phyloP scores from a whole-genome alignment of 2,113 vertebrate species.

The Coryphaenoides rupestris region DNA sequence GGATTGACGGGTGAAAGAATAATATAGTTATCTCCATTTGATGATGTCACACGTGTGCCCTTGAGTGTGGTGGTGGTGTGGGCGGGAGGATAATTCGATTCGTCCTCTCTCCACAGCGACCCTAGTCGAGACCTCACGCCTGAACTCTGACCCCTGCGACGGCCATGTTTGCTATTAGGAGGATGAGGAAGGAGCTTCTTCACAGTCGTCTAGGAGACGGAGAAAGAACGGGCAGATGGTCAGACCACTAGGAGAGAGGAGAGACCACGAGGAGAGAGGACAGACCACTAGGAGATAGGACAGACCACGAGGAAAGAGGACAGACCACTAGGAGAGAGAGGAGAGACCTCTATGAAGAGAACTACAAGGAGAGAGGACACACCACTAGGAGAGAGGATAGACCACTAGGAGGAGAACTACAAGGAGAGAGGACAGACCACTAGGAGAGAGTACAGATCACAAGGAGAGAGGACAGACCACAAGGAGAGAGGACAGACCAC shows the following conservation, averaged over 20 bases:
- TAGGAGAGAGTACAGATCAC: too few relatives aligned
- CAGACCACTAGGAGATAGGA: background rate
- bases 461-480: too few relatives aligned
- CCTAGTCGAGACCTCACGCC: constrained; percentile 64
- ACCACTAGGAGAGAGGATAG: too few relatives aligned
- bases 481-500: too few relatives aligned
- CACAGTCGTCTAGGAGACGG: constrained; percentile 29
- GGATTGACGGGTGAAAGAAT: constrained; percentile 82
- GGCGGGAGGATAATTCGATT: background rate
- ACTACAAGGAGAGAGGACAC: too few relatives aligned
- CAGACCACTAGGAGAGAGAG: background rate
- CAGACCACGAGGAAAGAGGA: background rate
- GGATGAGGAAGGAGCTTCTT: constrained; percentile 59
- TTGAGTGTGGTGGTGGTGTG: constrained; percentile 50
- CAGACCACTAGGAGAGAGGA: constrained; percentile 41
- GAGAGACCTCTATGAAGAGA: too few relatives aligned
- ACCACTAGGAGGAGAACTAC: too few relatives aligned
- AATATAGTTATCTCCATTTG: constrained; percentile 88
- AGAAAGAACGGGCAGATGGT: constrained; percentile 44
- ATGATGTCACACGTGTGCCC: constrained; percentile 74
- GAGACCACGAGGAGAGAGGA: too few relatives aligned
- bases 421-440: too few relatives aligned
- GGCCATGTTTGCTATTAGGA: constrained; percentile 73
- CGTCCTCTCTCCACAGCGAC: constrained; percentile 73
- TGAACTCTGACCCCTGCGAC: constrained; percentile 42